Percentiles rank a stretch among this genome's conserved stretches.
Evolutionary conservation across 2,113 vertebrate genomes (phyloP).

Genomic region (Numida meleagris): DNA sequence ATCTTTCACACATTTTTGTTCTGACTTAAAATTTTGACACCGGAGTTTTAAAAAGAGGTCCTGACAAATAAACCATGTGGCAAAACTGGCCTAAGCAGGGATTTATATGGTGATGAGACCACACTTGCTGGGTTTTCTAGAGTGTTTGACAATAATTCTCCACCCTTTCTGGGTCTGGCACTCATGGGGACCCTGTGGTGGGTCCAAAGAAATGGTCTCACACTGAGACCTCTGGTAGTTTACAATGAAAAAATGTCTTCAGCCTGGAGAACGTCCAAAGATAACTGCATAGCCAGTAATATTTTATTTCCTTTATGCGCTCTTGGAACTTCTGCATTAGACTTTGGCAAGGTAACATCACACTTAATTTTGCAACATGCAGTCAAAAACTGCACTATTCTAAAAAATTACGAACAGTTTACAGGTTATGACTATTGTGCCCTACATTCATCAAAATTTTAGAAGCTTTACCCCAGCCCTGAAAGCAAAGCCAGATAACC

Average conservation of each 20-base stretch:
- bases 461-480: neutral
- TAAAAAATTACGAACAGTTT: constrained; percentile 7
- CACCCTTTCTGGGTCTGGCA: constrained; percentile 46
- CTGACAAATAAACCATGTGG: constrained; percentile 29
- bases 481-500: neutral
- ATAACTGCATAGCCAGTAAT: constrained; percentile 58
- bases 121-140: constrained; percentile 60
- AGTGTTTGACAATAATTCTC: constrained; percentile 54
- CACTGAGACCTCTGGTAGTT: constrained; percentile 43
- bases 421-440: constrained; percentile 15
- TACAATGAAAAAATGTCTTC: constrained; percentile 67
- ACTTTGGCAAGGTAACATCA: constrained; percentile 47
- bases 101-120: constrained; percentile 74
- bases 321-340: constrained; percentile 47
- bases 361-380: constrained; percentile 23
- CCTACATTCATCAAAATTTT: neutral
- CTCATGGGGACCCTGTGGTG: constrained; percentile 41
- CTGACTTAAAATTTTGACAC: constrained; percentile 16
- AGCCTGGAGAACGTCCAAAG: constrained; percentile 57
- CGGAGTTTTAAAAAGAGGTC: neutral
- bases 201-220: constrained; percentile 57
- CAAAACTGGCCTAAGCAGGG: neutral
- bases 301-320: constrained; percentile 55
- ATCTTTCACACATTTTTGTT: neutral
- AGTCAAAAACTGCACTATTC: constrained; percentile 4